Conservation (phyloP, 2,113 vertebrate species). For the Todiramphus chloris region DNA sequence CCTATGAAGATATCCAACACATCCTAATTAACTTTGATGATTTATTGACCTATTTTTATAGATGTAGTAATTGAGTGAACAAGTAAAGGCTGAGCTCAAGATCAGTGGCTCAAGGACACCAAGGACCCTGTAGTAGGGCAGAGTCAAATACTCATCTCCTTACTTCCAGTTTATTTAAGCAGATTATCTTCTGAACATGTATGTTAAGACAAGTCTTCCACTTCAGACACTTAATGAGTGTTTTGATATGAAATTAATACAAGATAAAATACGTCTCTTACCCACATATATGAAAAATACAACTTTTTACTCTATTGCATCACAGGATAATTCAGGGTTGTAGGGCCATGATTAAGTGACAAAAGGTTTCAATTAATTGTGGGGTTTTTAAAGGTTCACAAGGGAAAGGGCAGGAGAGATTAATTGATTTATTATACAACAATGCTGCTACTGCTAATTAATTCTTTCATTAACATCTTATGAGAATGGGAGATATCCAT, state of each 20-base stretch:
- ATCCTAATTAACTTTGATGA: conserved; percentile 33
- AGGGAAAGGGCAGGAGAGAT: conserved; percentile 14
- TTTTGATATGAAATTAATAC: not conserved
- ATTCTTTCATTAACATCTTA: conserved; percentile 18
- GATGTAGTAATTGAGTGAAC: not conserved
- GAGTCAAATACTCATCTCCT: not conserved
- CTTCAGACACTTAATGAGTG: not conserved
- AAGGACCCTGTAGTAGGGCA: not conserved
- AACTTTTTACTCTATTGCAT: not conserved
- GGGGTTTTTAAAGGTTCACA: not conserved
- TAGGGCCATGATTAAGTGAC: not conserved
- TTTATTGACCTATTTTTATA: conserved; percentile 28
- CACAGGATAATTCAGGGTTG: not conserved
- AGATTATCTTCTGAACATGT: not conserved
- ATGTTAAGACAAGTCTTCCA: not conserved
- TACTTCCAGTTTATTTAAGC: accelerated
- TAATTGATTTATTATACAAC: conserved; percentile 39
- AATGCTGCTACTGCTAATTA: conserved; percentile 27
- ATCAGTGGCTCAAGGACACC: not conserved
- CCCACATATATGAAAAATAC: not conserved
- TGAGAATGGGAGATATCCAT: not conserved
- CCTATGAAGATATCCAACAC: not conserved
- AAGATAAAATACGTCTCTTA: not conserved
- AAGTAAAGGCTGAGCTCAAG: not conserved
- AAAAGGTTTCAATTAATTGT: conserved; percentile 20